Base-by-base conservation (phyloP, 1,140 invertebrate genomes). In the Ladona fulva region DNA sequence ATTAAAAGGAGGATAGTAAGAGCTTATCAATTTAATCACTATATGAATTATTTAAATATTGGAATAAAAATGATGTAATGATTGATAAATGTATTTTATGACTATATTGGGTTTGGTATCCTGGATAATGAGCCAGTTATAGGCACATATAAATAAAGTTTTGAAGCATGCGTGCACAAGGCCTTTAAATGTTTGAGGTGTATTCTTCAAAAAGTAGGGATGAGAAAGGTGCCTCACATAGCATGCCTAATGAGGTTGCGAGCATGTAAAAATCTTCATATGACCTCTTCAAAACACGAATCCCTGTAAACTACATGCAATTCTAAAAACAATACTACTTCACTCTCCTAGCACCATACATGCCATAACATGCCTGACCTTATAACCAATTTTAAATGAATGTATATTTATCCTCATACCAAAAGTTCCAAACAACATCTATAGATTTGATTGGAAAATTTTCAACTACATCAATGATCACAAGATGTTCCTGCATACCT, bases 51-150 rank as follows among this genome's bases (percentile, higher is more conserved):
- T 66, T 66, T 19, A 12, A 66, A 66, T 66, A 66, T 19, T 66
- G 16, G n/a, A 66, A 66, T 66, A 66, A 66, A 66, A 66, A 66
- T 66, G n/a, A 66, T 66, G 52, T 66, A 66, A 66, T 66, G 52
- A 66, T 66, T 3, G 52, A 66, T 19, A 22, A 66, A 66, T 66
- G 52, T 66, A 37, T 12, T 19, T 66, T 66, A 66, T 66, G 52
- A 66, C n/a, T 66, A 66, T 22, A 66, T 66, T 66, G 52, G 52
- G 52, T 66, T 66, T 66, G 52, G 52, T 66, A 22, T 66, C 52
- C 52, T 22, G n/a, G 52, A 66, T 66, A 66, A 19, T 66, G 52
- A 66, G 52, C 52, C 52, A 6, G n/a, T 66, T 16, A 66, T 22
- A 66, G 52, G 52, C 52, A 66, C 52, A 66, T 66, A 66, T 66